phyloP scores from a whole-genome alignment of 2,113 vertebrate genomes.

The Phasianus colchicus region DNA sequence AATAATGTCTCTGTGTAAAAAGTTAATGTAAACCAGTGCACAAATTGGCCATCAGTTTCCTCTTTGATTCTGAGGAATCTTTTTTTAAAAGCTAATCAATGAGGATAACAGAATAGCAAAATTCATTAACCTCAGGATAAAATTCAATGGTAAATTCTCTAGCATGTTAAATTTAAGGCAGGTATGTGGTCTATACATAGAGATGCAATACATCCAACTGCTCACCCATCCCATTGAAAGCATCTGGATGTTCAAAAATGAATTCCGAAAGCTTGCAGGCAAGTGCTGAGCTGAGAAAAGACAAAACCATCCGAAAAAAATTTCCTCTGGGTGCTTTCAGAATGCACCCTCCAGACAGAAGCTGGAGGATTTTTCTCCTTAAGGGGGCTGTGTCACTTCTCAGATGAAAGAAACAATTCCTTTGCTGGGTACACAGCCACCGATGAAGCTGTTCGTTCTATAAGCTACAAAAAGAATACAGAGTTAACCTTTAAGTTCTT shows the following conservation, averaged over 20 bases:
- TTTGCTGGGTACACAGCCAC: neutral
- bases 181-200: accelerated
- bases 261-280: neutral
- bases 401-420: neutral
- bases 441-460: neutral
- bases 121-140: neutral
- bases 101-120: neutral
- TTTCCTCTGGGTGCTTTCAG: neutral
- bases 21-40: neutral
- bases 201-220: neutral
- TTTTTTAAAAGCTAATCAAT: neutral
- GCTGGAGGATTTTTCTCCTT: neutral
- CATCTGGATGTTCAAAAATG: neutral
- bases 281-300: neutral
- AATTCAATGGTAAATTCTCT: neutral
- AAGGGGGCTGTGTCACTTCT: neutral
- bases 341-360: neutral
- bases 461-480: neutral
- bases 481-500: neutral
- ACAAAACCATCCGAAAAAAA: neutral
- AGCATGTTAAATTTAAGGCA: neutral
- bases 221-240: neutral
- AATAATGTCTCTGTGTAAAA: neutral
- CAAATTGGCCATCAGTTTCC: neutral
- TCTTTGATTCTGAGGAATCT: neutral